phyloP scores from a whole-genome alignment of 2,113 vertebrate species.

The Hippocampus mohnikei region DNA sequence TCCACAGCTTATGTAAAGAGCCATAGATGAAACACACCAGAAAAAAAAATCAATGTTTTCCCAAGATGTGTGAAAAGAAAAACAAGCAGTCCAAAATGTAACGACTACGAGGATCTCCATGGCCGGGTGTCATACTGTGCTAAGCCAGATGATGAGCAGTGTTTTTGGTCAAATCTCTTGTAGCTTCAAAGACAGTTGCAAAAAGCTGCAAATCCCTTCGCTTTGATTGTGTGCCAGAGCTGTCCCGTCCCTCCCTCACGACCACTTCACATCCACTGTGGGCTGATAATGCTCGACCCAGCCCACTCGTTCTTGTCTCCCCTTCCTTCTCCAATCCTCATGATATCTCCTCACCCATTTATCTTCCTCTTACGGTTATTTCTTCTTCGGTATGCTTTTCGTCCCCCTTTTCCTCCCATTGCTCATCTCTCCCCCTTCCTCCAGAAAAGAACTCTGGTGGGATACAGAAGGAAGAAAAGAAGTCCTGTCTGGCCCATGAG shows the following conservation, averaged over 20 bases:
- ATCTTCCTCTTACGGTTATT: constrained; percentile 3
- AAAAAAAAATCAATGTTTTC: background rate
- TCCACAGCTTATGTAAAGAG: background rate
- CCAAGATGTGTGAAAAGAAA: background rate
- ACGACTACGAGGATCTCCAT: background rate
- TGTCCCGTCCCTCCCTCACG: constrained; percentile 1
- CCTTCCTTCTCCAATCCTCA: background rate
- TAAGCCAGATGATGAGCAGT: background rate
- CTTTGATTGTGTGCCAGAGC: constrained; percentile 28
- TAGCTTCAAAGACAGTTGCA: constrained; percentile 15
- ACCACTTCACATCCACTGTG: constrained; percentile 7
- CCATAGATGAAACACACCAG: background rate
- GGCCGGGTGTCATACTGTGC: background rate
- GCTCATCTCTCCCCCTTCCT: constrained; percentile 8
- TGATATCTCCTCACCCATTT: constrained; percentile 14
- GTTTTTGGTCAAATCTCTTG: background rate
- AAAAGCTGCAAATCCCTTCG: constrained; percentile 17
- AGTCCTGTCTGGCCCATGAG: constrained; percentile 39
- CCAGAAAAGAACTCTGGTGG: constrained; percentile 16
- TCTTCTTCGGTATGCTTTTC: constrained; percentile 1
- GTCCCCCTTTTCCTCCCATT: constrained; percentile 7
- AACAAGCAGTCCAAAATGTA: background rate
- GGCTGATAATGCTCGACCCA: constrained; percentile 6
- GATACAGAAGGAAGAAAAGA: constrained; percentile 11
- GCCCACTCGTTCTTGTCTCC: constrained; percentile 15